phyloP scores from a whole-genome alignment of 2,113 vertebrate species.

The Thamnaconus septentrionalis region DNA sequence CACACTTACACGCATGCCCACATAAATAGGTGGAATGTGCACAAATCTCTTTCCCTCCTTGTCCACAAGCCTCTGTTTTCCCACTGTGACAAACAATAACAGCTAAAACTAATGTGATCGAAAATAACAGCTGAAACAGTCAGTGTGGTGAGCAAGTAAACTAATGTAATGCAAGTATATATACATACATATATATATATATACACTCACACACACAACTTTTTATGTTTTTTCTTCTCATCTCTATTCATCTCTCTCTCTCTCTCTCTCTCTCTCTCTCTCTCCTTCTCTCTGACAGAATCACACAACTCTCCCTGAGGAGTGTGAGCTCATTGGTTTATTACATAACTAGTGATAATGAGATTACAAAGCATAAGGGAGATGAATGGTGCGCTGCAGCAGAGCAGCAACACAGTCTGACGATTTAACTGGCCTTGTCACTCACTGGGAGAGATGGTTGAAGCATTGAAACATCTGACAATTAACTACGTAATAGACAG shows the following conservation, averaged over 20 bases:
- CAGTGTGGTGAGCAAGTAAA: too few relatives aligned
- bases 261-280: neutral
- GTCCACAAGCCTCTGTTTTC: neutral
- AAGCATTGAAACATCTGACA: too few relatives aligned
- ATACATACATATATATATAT: too few relatives aligned
- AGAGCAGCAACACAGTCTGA: neutral
- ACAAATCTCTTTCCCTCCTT: constrained; percentile 2
- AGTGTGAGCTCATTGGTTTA: constrained; percentile 40
- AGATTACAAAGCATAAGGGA: constrained; percentile 43
- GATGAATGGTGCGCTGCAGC: constrained; percentile 21
- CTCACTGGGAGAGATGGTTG: too few relatives aligned
- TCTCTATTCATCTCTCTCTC: neutral
- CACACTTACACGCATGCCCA: constrained; percentile 25
- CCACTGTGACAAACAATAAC: neutral
- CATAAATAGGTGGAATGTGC: constrained; percentile 20
- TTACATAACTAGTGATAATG: constrained; percentile 52
- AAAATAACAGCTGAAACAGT: too few relatives aligned
- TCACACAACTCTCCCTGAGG: constrained; percentile 21
- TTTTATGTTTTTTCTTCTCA: too few relatives aligned
- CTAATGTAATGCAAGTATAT: too few relatives aligned
- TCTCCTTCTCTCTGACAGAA: neutral
- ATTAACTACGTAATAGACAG: too few relatives aligned
- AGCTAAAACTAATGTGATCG: too few relatives aligned
- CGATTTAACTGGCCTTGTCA: too few relatives aligned
- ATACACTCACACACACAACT: too few relatives aligned